Conservation (phyloP, 2,797 vertebrate genomes). For the Rhinichthys osculus region DNA sequence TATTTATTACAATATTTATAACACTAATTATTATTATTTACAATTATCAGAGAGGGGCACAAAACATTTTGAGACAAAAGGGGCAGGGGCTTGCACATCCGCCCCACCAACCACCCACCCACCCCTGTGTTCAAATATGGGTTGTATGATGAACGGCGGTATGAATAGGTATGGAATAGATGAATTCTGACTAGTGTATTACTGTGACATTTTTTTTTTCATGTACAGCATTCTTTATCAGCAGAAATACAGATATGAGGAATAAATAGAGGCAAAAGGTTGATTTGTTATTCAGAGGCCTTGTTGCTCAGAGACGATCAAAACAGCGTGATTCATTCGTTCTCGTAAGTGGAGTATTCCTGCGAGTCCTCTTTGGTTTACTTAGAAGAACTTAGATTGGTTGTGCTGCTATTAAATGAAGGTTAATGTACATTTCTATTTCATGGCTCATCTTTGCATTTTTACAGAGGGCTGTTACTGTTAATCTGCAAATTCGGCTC, state of each 20-base stretch:
- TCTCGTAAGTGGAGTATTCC: conserved; percentile 32
- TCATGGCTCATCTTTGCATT: conserved; percentile 25
- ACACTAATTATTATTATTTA: too few relatives aligned
- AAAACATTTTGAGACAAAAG: too few relatives aligned
- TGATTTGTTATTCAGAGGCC: conserved; percentile 26
- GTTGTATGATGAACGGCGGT: too few relatives aligned
- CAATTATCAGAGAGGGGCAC: too few relatives aligned
- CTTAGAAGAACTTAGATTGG: not conserved
- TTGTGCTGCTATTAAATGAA: conserved; percentile 26
- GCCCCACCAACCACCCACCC: too few relatives aligned
- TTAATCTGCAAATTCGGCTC: not conserved
- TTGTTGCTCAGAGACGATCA: not conserved
- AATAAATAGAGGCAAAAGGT: conserved; percentile 43
- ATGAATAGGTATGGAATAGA: too few relatives aligned
- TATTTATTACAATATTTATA: too few relatives aligned
- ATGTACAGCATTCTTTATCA: conserved; percentile 46
- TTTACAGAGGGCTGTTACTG: conserved; percentile 3
- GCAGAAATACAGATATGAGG: conserved; percentile 44
- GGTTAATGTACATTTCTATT: conserved; percentile 42
- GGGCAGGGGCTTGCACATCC: too few relatives aligned
- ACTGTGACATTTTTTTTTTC: not conserved
- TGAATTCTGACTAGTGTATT: too few relatives aligned
- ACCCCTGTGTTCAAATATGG: too few relatives aligned
- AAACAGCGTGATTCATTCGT: conserved; percentile 29
- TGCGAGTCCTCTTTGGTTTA: conserved; percentile 38